phyloP scores from a whole-genome alignment of 2,888 invertebrate species.

The Ferrisia virgata region DNA sequence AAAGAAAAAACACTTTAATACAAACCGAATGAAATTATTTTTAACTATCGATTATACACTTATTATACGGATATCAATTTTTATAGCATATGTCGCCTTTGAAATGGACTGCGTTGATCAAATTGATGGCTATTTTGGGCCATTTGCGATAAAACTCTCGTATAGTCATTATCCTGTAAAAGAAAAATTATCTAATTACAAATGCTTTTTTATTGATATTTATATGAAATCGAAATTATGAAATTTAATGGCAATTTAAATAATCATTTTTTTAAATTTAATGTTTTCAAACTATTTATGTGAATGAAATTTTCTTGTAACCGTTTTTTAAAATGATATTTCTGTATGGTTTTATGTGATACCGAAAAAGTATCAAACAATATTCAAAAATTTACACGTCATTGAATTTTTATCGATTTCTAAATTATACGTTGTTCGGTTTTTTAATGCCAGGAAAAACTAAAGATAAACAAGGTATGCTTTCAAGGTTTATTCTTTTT shows the following conservation, averaged over 20 bases:
- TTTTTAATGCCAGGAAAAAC: neutral
- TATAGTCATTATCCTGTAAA: constrained; percentile 8
- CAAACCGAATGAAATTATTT: neutral
- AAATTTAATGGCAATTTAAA: neutral
- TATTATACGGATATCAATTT: no score
- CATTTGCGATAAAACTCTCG: neutral
- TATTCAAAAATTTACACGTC: neutral
- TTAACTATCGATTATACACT: neutral
- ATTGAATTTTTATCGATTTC: neutral
- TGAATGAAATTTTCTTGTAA: no score
- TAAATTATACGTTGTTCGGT: neutral
- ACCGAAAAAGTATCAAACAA: neutral
- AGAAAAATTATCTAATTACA: neutral
- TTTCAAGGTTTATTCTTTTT: neutral
- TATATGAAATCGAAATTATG: neutral
- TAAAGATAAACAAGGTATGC: neutral
- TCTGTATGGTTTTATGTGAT: no score
- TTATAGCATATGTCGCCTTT: constrained; percentile 13
- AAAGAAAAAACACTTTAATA: neutral
- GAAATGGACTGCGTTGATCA: constrained; percentile 11
- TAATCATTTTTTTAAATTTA: no score
- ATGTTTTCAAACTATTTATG: no score
- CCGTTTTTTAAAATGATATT: neutral
- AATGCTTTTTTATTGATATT: neutral
- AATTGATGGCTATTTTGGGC: neutral